Base-by-base conservation (phyloP, 2,888 invertebrate species). In the Hyposoter didymator region DNA sequence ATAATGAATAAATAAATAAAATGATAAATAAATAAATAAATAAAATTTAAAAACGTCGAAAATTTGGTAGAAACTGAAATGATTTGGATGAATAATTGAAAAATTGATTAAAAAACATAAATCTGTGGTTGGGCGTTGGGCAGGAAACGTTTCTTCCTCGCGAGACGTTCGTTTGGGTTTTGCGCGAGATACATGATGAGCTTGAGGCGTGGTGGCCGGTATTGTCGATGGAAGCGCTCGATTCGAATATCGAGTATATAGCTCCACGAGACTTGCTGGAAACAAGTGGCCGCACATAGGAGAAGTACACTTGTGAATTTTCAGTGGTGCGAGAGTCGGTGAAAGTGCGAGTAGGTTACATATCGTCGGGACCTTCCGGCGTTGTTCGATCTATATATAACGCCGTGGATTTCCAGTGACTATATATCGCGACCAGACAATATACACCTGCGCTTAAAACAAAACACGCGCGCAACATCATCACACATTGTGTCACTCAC, bases 291-390 rank as follows among this genome's bases (percentile, higher is more conserved):
- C 32, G 2, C 35, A 39, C 39, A 22, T 76, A 2, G n/a, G 64
- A 62, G 55, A 32, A 52, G 10, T 52, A 12, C 32, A 19, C 32
- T n/a, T 52, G 17, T 32, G 14, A 52, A 17, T 47, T 39, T n/a
- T 62, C 66, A 10, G 19, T 32, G 45, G 49, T 73, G 69, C 45
- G 74, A 84, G 78, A 84, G 84, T 52, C 74, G 78, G 84, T 74
- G 84, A 84, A 81, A 84, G 84, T 69, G 72, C 73, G 62, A 81
- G 45, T 70, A 55, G 76, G 74, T 84, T 78, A 78, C 82, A 78
- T 82, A 84, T 82, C 45, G 64, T 78, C 74, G 62, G 78, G 70
- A 84, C 69, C 78, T 82, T 74, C 64, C 69, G 82, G 82, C 84
- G 74, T 70, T 78, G 45, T 70, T 70, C 52, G 59, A 45, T 70